Base-by-base conservation (phyloP, 1,140 invertebrate genomes). In the Frieseomelitta varia region DNA sequence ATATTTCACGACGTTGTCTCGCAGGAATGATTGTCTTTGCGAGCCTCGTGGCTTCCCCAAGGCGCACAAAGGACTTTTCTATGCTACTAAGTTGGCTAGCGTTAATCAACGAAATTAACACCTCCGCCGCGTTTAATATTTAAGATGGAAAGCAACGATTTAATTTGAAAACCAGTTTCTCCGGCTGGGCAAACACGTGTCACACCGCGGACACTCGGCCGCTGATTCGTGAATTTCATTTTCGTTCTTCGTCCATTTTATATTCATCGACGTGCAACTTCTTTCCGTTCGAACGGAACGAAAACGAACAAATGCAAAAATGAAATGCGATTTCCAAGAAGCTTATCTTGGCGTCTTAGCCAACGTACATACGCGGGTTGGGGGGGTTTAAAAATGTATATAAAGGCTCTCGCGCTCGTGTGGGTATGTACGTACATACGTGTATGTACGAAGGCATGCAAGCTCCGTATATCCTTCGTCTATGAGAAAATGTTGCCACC, bases 401-500 rank as follows among this genome's bases (percentile, higher is more conserved):
- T 21, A 63, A n/a, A n/a, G 27, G 0, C 24, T 17, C 8, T n/a
- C 53, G 12, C 8, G 63, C 24, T 56, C 6, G 19, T 47, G 51
- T 3, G 47, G 27, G 2, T 53, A 55, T 55, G 55, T 53, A n/a
- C n/a, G n/a, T n/a, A n/a, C n/a, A n/a, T n/a, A n/a, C n/a, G 15
- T n/a, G 55, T 39, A 53, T 51, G 34, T 51, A 79, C 34, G 39
- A 34, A 63, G 67, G 15, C 47, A 61, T 69, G 55, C 71, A 85
- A 58, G 58, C 12, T 53, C 11, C 74, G 84, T 92, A 89, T 89
- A 91, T 90, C 89, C 81, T 61, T 61, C 84, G 89, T 89, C 83
- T 91, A 87, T 87, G 88, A 91, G 90, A 79, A 92, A 92, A 92
- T 91, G 87, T 93, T 92, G 90, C 90, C 87, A 91, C 85, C 90